Conservation (phyloP, 1,140 invertebrate species). For the Neodiprion fabricii region DNA sequence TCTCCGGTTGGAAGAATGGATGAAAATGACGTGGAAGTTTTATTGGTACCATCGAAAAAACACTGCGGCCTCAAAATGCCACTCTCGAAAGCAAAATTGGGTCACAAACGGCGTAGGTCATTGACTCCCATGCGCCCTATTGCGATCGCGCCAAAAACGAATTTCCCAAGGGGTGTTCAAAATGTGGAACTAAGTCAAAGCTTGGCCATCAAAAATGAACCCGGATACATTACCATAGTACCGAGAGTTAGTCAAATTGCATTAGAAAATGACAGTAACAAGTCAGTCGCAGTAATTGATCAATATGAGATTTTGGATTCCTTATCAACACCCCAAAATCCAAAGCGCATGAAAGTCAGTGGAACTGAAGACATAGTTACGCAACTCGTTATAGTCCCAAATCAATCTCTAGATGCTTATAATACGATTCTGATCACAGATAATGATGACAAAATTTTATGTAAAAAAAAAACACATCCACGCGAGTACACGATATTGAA, state of each 20-base stretch:
- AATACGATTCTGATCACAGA: not conserved
- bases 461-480: not conserved
- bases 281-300: not conserved
- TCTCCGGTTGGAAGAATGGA: not conserved
- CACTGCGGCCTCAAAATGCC: not conserved
- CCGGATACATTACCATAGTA: not conserved
- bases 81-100: not conserved
- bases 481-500: not conserved
- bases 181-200: not conserved
- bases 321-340: not conserved
- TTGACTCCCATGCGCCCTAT: constrained; percentile 10
- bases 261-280: not conserved
- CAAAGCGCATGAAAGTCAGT: constrained; percentile 7
- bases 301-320: not conserved
- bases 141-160: constrained; percentile 12
- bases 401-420: not conserved
- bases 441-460: not conserved
- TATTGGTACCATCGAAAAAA: not conserved
- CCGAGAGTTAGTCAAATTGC: not conserved
- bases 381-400: not conserved
- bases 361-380: not conserved
- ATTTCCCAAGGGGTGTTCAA: constrained; percentile 7
- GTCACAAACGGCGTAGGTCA: constrained; percentile 8
- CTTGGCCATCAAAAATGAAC: not conserved
- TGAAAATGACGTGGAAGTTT: not conserved